Evolutionary conservation across 1,140 invertebrate genomes (phyloP).

Genomic region (Theocolax elegans): DNA sequence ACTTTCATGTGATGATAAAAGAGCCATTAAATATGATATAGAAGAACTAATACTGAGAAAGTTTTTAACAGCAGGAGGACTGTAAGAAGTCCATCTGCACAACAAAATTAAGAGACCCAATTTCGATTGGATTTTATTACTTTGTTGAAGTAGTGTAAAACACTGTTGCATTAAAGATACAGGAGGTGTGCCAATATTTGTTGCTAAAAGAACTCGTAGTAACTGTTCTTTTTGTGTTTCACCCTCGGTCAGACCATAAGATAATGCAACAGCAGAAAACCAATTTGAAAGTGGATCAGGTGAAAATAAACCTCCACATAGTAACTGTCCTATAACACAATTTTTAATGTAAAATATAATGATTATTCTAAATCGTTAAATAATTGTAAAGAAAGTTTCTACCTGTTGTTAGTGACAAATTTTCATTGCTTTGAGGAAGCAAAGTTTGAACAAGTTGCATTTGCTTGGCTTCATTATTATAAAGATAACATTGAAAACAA

Average conservation of each 20-base stretch:
- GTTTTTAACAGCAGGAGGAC: constrained; percentile 83
- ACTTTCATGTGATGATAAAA: constrained; percentile 74
- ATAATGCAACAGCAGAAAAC: constrained; percentile 93
- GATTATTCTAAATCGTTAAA: too few species aligned
- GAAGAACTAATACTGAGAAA: constrained; percentile 88
- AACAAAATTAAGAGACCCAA: constrained; percentile 93
- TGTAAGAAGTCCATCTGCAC: constrained; percentile 89
- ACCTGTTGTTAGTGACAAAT: constrained; percentile 72
- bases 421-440: constrained; percentile 84
- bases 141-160: constrained; percentile 84
- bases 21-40: constrained; percentile 85
- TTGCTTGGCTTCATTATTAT: constrained; percentile 92
- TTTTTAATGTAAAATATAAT: constrained; percentile 7
- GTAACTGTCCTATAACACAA: constrained; percentile 80
- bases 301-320: constrained; percentile 94
- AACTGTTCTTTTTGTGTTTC: constrained; percentile 90
- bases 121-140: constrained; percentile 88
- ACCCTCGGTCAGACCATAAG: constrained; percentile 92
- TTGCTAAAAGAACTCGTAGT: constrained; percentile 91
- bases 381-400: constrained; percentile 15
- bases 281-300: constrained; percentile 94
- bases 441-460: constrained; percentile 90
- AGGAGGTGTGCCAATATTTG: constrained; percentile 83
- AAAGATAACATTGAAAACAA: constrained; percentile 96
- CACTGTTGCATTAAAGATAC: constrained; percentile 91